Evolutionary conservation across 2,113 vertebrate genomes (phyloP).

Genomic region (Gracilinanus agilis): DNA sequence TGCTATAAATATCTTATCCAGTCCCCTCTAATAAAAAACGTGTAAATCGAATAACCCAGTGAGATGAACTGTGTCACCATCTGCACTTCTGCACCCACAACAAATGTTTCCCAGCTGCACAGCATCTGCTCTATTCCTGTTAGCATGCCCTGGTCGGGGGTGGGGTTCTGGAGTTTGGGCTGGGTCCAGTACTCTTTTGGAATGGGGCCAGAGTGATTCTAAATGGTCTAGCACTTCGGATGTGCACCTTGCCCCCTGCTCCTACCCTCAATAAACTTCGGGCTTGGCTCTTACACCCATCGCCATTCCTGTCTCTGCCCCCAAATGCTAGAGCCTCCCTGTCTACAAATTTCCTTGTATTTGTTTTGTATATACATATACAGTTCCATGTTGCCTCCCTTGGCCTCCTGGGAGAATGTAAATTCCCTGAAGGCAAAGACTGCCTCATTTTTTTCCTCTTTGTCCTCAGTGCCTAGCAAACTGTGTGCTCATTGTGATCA

Average conservation of each 20-base stretch:
- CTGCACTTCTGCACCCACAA: slow-evolving; percentile 40
- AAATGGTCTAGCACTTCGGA: neutral
- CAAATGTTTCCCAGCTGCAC: slow-evolving; percentile 24
- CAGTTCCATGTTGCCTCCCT: neutral
- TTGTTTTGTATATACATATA: neutral
- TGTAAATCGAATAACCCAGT: neutral
- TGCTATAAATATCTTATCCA: slow-evolving; percentile 4
- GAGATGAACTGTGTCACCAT: neutral
- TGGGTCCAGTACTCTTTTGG: slow-evolving; percentile 9
- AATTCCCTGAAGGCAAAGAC: neutral
- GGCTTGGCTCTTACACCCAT: neutral
- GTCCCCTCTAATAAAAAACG: neutral
- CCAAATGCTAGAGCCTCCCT: neutral
- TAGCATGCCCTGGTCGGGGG: neutral
- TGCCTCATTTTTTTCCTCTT: neutral
- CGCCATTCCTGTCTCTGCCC: neutral
- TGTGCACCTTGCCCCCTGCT: neutral
- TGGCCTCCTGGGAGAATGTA: neutral
- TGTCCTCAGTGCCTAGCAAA: neutral
- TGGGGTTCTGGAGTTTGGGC: neutral
- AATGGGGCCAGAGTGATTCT: slow-evolving; percentile 18
- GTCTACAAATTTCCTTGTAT: neutral
- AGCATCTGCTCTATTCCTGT: neutral
- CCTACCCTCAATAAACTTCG: neutral
- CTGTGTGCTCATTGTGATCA: neutral